Conservation (phyloP, 2,888 invertebrate species). For the Dryocosmus kuriphilus region DNA sequence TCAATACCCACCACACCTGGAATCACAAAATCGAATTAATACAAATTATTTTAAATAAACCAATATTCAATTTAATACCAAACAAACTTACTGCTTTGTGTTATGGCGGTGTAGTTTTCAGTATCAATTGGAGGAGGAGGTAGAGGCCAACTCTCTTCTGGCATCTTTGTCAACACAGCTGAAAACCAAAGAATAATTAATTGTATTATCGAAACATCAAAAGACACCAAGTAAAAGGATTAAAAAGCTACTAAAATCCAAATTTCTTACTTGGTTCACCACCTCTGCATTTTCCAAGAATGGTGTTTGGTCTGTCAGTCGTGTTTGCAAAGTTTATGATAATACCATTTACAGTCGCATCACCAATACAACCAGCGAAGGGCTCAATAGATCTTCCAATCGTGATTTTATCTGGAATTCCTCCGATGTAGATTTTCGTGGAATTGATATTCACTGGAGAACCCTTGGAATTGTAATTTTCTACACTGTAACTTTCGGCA, state of each 20-base stretch:
- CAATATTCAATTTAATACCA: neutral
- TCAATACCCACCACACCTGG: conserved; percentile 56
- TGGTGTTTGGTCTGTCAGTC: conserved; percentile 81
- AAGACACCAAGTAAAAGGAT: conserved; percentile 55
- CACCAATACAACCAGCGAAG: conserved; percentile 95
- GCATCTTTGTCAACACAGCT: conserved; percentile 43
- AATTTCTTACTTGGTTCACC: conserved; percentile 66
- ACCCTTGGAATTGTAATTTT: conserved; percentile 79
- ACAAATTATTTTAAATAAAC: neutral
- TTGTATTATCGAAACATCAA: conserved; percentile 31
- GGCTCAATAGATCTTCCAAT: conserved; percentile 77
- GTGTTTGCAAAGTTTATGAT: conserved; percentile 88
- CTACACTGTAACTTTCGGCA: conserved; percentile 83
- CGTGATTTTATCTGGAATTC: conserved; percentile 83
- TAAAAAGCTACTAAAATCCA: conserved; percentile 33
- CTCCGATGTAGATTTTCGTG: conserved; percentile 92
- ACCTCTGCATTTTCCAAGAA: conserved; percentile 81
- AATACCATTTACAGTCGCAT: conserved; percentile 91
- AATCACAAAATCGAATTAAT: conserved; percentile 15
- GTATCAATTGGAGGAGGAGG: conserved; percentile 51
- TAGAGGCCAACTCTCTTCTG: conserved; percentile 45
- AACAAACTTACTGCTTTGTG: conserved; percentile 60
- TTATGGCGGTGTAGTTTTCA: conserved; percentile 56
- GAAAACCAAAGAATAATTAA: neutral
- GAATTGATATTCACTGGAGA: conserved; percentile 82